A percentile compares a stretch with the other conserved stretches of the same genome.
These are phyloP conservation scores for Betta splendens DNA, from an alignment of 2,797 vertebrate species.

Conservation along the genomic window DNA sequence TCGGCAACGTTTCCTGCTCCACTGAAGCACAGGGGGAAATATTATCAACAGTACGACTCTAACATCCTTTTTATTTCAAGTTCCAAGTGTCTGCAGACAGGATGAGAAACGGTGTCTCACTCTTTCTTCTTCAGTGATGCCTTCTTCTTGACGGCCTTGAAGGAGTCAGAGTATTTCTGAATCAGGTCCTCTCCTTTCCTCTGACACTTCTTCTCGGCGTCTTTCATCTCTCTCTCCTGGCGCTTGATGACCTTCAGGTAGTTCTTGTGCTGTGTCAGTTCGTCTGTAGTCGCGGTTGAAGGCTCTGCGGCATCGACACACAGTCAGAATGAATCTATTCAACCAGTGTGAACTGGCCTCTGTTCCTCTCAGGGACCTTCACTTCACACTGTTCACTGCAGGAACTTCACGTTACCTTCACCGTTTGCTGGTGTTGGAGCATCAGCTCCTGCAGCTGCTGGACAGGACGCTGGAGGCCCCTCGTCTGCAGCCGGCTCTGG, in stretches of 20 bases:
- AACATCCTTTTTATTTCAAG: no score
- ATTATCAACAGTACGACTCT: no score
- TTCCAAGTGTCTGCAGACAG: background rate
- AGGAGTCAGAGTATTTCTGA: constrained; percentile 83
- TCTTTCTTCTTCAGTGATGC: constrained; percentile 86
- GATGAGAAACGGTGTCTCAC: constrained; percentile 64
- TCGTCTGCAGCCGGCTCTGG: constrained; percentile 39
- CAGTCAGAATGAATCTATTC: constrained; percentile 13
- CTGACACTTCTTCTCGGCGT: constrained; percentile 85
- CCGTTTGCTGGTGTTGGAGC: constrained; percentile 12
- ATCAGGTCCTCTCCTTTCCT: constrained; percentile 89
- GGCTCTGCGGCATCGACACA: constrained; percentile 76
- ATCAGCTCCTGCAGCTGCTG: constrained; percentile 25
- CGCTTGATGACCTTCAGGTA: constrained; percentile 89
- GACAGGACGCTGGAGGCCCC: constrained; percentile 2
- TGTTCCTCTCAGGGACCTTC: background rate
- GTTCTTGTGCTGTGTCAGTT: constrained; percentile 89
- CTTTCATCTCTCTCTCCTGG: constrained; percentile 93
- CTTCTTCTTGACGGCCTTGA: constrained; percentile 82
- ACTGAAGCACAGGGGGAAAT: no score
- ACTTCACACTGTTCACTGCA: constrained; percentile 5
- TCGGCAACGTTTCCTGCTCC: constrained; percentile 46
- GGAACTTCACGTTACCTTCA: constrained; percentile 55
- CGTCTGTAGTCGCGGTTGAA: constrained; percentile 82
- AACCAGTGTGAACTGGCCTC: constrained; percentile 5